phyloP scores from a whole-genome alignment of 2,113 vertebrate species.

The Peromyscus maniculatus region DNA sequence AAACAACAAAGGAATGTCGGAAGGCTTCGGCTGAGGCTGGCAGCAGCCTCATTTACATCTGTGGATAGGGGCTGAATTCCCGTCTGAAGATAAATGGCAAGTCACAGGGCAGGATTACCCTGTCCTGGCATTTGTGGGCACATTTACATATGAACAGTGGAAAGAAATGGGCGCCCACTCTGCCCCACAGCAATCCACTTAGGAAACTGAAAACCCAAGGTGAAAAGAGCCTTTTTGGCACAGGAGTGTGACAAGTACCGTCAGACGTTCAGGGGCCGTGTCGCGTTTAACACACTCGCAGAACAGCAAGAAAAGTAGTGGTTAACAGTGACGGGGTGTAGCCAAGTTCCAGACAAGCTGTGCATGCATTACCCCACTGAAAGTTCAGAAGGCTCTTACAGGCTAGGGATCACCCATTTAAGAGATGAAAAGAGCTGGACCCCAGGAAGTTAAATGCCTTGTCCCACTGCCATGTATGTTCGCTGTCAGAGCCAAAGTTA shows the following conservation, averaged over 20 bases:
- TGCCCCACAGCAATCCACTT: conserved; percentile 48
- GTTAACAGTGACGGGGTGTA: neutral
- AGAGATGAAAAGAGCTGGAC: conserved; percentile 24
- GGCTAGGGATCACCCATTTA: neutral
- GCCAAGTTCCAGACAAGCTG: conserved; percentile 9
- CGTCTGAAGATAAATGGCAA: conserved; percentile 39
- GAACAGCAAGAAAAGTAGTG: neutral
- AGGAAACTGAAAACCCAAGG: conserved; percentile 61
- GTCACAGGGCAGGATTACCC: conserved; percentile 59
- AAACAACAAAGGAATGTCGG: conserved; percentile 66
- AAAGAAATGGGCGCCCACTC: conserved; percentile 26
- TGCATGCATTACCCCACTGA: neutral
- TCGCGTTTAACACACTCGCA: neutral
- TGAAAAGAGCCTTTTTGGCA: neutral
- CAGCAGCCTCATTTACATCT: conserved; percentile 58
- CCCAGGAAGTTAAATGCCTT: neutral
- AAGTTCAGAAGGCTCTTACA: conserved; percentile 6
- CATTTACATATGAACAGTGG: conserved; percentile 78
- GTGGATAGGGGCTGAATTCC: conserved; percentile 68
- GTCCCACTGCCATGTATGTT: neutral
- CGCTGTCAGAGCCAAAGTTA: neutral
- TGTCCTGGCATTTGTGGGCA: conserved; percentile 54
- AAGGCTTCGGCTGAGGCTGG: neutral
- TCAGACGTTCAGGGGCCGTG: neutral
- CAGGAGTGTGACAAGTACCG: neutral